Evolutionary conservation across 2,888 invertebrate genomes (phyloP).

Genomic region (Epirrita christyi): DNA sequence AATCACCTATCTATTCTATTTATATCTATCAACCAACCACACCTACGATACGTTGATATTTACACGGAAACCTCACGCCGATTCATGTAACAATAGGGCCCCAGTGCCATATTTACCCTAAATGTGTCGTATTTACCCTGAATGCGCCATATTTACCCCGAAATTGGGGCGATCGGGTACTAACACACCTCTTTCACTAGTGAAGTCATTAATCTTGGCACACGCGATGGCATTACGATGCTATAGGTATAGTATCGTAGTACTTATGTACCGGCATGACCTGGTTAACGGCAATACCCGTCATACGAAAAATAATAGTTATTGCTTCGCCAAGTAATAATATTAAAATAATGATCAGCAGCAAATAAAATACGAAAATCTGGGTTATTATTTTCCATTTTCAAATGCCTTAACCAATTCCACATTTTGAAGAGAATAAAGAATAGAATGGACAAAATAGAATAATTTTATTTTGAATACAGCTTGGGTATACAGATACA

Average conservation of each 20-base stretch:
- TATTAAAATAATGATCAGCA: background rate
- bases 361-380: background rate
- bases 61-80: constrained; percentile 4
- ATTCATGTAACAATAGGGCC: constrained; percentile 33
- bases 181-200: constrained; percentile 47
- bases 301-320: constrained; percentile 12
- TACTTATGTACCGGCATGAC: constrained; percentile 34
- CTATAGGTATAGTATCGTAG: constrained; percentile 24
- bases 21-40: background rate
- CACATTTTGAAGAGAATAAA: background rate
- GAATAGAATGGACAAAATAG: no score
- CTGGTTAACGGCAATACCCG: constrained; percentile 28
- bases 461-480: no score
- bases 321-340: constrained; percentile 4
- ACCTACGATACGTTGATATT: background rate
- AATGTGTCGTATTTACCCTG: constrained; percentile 12
- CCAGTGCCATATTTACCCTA: constrained; percentile 8
- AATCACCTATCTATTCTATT: no score
- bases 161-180: constrained; percentile 40
- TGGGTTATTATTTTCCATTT: background rate
- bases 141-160: constrained; percentile 38
- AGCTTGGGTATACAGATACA: no score
- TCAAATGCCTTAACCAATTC: background rate
- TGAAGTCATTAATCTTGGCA: constrained; percentile 49
- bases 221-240: constrained; percentile 50